Conservation (phyloP, 2,888 invertebrate genomes). For the Busseola fusca region DNA sequence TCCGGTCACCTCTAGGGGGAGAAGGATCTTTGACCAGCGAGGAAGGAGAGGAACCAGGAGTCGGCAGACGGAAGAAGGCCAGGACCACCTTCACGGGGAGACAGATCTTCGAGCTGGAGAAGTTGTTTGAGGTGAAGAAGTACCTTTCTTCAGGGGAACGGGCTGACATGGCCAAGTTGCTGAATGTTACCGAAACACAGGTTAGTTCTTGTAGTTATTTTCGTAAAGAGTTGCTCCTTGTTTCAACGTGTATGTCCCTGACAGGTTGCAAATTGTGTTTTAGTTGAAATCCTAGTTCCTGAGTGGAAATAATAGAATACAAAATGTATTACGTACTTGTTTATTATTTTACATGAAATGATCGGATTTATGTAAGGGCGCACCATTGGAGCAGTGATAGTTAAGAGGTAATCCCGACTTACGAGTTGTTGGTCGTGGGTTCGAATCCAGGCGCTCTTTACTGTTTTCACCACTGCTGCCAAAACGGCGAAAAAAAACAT, state of each 20-base stretch:
- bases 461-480: background rate
- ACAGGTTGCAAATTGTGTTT: background rate
- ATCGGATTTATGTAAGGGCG: background rate
- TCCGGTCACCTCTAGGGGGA: conserved; percentile 81
- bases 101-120: conserved; percentile 98
- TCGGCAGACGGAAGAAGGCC: conserved; percentile 93
- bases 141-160: conserved; percentile 98
- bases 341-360: background rate
- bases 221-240: background rate
- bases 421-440: too few species aligned
- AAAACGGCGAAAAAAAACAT: background rate
- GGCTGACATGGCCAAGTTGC: conserved; percentile 97
- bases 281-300: background rate
- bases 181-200: conserved; percentile 99
- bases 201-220: conserved; percentile 85
- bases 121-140: conserved; percentile 98
- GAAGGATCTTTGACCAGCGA: conserved; percentile 85
- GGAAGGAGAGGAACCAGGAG: conserved; percentile 88
- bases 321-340: too few species aligned
- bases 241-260: background rate
- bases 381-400: background rate
- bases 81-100: conserved; percentile 98
- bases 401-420: too few species aligned
- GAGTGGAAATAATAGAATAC: background rate
- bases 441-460: background rate